These are phyloP conservation scores for Catonia carolina DNA, from an alignment of 2,888 invertebrate species.

Conservation along the genomic window DNA sequence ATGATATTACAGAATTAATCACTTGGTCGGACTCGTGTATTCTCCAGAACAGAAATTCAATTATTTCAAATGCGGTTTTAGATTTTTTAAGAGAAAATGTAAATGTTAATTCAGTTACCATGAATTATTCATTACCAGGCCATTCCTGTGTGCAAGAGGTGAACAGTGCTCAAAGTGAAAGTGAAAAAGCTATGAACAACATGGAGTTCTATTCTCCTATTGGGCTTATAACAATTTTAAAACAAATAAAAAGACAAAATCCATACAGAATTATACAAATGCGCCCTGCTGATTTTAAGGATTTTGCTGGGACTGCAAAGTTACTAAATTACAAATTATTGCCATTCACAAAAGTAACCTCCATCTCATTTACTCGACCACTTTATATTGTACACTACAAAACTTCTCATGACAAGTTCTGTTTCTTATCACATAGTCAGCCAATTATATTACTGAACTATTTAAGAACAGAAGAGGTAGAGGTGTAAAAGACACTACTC, in stretches of 20 bases:
- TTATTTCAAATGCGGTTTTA: conserved; percentile 19
- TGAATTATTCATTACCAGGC: conserved; percentile 19
- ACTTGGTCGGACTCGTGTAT: conserved; percentile 20
- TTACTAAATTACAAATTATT: conserved; percentile 16
- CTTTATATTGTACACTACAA: conserved; percentile 6
- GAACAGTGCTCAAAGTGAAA: conserved; percentile 15
- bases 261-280: conserved; percentile 18
- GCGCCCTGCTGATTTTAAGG: conserved; percentile 15
- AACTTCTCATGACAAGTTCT: conserved; percentile 18
- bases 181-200: conserved; percentile 18
- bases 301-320: conserved; percentile 17
- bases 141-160: conserved; percentile 22
- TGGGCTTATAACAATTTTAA: conserved; percentile 12
- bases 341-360: conserved; percentile 14
- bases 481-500: no score
- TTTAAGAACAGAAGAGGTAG: no score
- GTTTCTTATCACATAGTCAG: no score
- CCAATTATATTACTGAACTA: no score
- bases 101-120: conserved; percentile 13
- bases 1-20: conserved; percentile 14
- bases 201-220: conserved; percentile 5
- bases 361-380: conserved; percentile 4
- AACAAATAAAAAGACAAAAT: conserved; percentile 9
- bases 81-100: conserved; percentile 18
- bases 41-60: conserved; percentile 17